Evolutionary conservation across 2,113 vertebrate genomes (phyloP).

Genomic region (Nymphicus hollandicus): DNA sequence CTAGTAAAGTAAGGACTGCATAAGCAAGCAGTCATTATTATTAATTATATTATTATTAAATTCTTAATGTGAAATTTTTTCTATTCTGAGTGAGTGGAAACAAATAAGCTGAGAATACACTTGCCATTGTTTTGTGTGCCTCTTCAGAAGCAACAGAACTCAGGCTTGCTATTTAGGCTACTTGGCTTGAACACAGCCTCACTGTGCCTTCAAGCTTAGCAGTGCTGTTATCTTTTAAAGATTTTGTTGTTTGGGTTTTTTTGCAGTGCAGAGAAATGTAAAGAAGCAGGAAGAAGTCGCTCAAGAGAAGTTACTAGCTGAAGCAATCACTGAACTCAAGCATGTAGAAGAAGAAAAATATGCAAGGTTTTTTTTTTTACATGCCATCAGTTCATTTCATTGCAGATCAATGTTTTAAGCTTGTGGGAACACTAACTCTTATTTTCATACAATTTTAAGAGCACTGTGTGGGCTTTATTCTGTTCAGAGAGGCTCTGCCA

Average conservation of each 20-base stretch:
- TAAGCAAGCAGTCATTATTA: neutral
- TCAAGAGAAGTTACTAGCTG: slow-evolving; percentile 72
- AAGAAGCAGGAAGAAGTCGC: slow-evolving; percentile 71
- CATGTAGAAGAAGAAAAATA: slow-evolving; percentile 71
- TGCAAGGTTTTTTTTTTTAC: slow-evolving; percentile 35
- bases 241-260: neutral
- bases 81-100: neutral
- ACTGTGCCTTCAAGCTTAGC: neutral
- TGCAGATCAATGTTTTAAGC: neutral
- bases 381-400: neutral
- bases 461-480: neutral
- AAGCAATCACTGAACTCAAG: slow-evolving; percentile 64
- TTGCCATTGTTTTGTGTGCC: neutral
- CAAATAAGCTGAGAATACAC: neutral
- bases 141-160: neutral
- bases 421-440: neutral
- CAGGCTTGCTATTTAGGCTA: neutral
- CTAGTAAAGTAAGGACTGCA: neutral
- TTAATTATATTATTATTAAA: neutral
- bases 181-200: neutral
- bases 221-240: neutral
- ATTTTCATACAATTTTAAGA: neutral
- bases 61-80: neutral
- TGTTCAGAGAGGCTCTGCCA: neutral
- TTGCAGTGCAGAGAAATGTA: slow-evolving; percentile 75